Conservation (phyloP, 2,797 vertebrate species). For the Pseudomugil tenellus region DNA sequence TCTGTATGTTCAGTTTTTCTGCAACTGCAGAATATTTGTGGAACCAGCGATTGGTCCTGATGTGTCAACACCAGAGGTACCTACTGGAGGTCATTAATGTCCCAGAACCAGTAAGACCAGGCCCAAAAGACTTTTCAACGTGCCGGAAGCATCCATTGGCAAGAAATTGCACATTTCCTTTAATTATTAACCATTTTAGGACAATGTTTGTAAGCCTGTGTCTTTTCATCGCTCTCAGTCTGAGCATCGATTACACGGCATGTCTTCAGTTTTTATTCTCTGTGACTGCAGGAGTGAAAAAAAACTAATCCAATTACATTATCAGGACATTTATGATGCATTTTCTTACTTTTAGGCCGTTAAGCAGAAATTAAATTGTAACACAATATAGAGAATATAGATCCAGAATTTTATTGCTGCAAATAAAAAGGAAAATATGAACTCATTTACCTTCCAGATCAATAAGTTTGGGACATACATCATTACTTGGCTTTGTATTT, state of each 20-base stretch:
- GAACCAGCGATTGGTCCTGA: not conserved
- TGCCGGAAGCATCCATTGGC: conserved; percentile 5
- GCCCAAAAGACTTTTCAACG: not conserved
- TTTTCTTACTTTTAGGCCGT: conserved; percentile 14
- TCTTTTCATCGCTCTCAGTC: not conserved
- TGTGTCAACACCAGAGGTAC: conserved; percentile 14
- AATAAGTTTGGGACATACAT: not conserved
- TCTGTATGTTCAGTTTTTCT: not conserved
- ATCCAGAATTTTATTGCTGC: conserved; percentile 7
- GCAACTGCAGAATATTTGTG: not conserved
- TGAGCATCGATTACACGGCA: not conserved
- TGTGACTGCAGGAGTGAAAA: not conserved
- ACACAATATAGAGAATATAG: conserved; percentile 1
- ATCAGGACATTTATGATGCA: conserved; percentile 13
- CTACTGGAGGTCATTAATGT: conserved; percentile 6
- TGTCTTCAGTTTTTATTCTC: not conserved
- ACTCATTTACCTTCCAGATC: conserved; percentile 1
- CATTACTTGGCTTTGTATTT: too few relatives aligned
- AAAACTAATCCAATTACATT: conserved; percentile 24
- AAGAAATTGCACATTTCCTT: not conserved
- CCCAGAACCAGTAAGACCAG: not conserved
- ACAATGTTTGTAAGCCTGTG: too few relatives aligned
- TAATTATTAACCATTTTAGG: too few relatives aligned
- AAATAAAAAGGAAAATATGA: not conserved
- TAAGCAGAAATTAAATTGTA: conserved; percentile 13